phyloP scores from a whole-genome alignment of 1,140 invertebrate species.

The Aphidius ervi region DNA sequence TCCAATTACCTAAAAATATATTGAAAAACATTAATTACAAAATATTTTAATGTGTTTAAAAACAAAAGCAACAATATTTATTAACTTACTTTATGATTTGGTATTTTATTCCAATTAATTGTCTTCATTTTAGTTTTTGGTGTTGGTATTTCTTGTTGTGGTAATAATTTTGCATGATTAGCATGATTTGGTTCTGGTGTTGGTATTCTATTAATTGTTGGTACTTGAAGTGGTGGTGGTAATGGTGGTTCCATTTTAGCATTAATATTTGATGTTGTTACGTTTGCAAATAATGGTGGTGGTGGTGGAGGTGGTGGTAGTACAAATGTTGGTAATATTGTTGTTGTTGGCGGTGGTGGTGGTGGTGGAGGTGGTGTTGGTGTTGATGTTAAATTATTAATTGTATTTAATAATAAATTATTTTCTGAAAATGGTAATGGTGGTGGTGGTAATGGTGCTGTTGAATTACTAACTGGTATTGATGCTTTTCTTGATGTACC shows the following conservation, averaged over 20 bases:
- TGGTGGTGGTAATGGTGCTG: conserved; percentile 30
- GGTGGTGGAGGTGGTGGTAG: conserved; percentile 48
- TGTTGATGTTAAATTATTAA: conserved; percentile 16
- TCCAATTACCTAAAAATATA: conserved; percentile 61
- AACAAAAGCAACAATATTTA: not conserved
- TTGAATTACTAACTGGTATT: conserved; percentile 30
- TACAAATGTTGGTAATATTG: conserved; percentile 40
- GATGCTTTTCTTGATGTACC: conserved; percentile 44
- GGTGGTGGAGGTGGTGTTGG: conserved; percentile 36
- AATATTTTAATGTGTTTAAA: not conserved
- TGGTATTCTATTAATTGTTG: conserved; percentile 38
- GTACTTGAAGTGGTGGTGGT: conserved; percentile 45
- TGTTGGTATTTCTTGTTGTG: conserved; percentile 81
- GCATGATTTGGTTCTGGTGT: conserved; percentile 42
- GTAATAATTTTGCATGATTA: conserved; percentile 57
- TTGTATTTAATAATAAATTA: no score
- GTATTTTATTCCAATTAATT: conserved; percentile 92
- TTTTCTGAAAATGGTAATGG: conserved; percentile 39
- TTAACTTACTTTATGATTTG: conserved; percentile 70
- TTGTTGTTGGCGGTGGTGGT: conserved; percentile 38
- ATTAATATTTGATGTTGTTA: conserved; percentile 35
- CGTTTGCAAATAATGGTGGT: conserved; percentile 43
- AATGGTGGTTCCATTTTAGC: conserved; percentile 38
- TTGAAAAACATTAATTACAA: conserved; percentile 1
- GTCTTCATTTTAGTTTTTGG: conserved; percentile 93